phyloP scores from a whole-genome alignment of 2,888 invertebrate species.

The Pheosia tremula region DNA sequence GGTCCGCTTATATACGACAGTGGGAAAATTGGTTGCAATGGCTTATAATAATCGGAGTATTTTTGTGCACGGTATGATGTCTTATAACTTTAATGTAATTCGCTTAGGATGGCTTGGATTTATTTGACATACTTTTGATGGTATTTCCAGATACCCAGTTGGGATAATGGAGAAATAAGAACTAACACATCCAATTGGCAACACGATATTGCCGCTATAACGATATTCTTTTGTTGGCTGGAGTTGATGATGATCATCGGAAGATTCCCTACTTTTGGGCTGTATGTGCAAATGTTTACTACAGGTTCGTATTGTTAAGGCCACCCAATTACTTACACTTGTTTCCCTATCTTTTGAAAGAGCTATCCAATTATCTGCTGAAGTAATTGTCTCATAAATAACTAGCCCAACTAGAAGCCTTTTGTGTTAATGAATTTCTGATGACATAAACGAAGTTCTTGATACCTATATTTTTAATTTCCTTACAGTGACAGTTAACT shows the following conservation, averaged over 20 bases:
- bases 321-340: not conserved
- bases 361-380: too few species aligned
- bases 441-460: too few species aligned
- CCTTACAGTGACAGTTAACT: constrained; percentile 89
- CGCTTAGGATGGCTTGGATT: not conserved
- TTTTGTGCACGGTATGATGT: constrained; percentile 85
- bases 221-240: constrained; percentile 92
- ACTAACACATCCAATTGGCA: constrained; percentile 86
- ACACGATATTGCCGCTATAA: constrained; percentile 91
- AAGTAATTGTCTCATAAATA: too few species aligned
- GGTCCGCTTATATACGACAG: constrained; percentile 88
- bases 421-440: too few species aligned
- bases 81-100: not conserved
- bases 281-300: constrained; percentile 95
- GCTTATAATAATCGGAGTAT: constrained; percentile 89
- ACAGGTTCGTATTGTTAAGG: constrained; percentile 74
- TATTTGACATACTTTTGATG: not conserved
- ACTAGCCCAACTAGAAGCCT: too few species aligned
- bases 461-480: constrained; percentile 6
- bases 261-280: constrained; percentile 92
- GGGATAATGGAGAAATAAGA: constrained; percentile 62
- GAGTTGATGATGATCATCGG: constrained; percentile 95
- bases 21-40: constrained; percentile 95
- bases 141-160: constrained; percentile 66
- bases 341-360: too few species aligned